Conservation (phyloP, 2,113 vertebrate genomes). For the Oxyura jamaicensis region DNA sequence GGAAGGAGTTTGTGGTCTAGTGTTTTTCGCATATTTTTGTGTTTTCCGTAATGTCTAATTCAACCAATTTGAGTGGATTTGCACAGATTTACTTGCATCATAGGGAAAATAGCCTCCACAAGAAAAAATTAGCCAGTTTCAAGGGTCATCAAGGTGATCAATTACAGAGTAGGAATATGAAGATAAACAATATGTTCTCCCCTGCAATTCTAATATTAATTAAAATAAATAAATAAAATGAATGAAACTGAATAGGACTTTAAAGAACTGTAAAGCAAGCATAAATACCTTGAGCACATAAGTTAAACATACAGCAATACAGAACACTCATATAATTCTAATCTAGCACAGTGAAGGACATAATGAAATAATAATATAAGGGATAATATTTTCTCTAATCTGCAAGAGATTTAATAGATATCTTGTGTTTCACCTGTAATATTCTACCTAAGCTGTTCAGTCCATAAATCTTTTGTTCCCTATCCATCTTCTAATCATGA, state of each 20-base stretch:
- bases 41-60: neutral
- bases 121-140: neutral
- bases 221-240: neutral
- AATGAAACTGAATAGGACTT: neutral
- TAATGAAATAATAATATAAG: neutral
- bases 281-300: neutral
- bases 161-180: neutral
- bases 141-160: neutral
- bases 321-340: neutral
- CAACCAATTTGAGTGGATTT: neutral
- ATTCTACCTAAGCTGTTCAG: neutral
- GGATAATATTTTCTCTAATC: neutral
- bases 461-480: constrained; percentile 15
- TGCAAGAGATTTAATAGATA: neutral
- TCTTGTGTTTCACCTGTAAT: neutral
- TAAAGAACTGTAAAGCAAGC: neutral
- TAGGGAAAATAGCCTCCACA: neutral
- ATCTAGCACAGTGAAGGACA: too few species aligned
- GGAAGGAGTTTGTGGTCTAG: neutral
- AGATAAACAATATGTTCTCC: neutral
- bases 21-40: neutral
- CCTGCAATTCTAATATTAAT: neutral
- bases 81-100: neutral
- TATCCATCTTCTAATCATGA: neutral
- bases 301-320: neutral